These are phyloP conservation scores for Clytia hemisphaerica DNA, from an alignment of 30 jellyfish, hydroid and myxozoan species.

Conservation along the genomic window DNA sequence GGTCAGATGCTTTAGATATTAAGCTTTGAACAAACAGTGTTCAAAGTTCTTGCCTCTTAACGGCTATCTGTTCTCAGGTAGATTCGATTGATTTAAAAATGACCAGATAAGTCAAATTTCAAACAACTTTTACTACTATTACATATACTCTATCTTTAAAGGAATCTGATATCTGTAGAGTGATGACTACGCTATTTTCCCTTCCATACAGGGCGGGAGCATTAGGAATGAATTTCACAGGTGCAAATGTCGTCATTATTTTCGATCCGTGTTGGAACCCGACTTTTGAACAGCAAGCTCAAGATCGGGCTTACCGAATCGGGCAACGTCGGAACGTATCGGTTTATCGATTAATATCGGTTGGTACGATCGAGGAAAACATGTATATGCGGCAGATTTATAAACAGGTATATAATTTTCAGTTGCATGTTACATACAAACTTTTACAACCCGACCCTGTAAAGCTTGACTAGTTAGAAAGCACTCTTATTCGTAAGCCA, in stretches of 20 bases:
- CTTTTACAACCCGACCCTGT: too few relatives aligned
- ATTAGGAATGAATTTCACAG: slow-evolving; percentile 68
- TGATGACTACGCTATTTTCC: too few relatives aligned
- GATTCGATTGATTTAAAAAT: not conserved
- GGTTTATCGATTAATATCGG: slow-evolving; percentile 66
- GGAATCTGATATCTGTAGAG: not conserved
- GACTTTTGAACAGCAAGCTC: slow-evolving; percentile 68
- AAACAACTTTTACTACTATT: not conserved
- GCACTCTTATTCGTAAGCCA: too few relatives aligned
- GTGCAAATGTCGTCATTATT: slow-evolving; percentile 67
- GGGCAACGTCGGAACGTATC: slow-evolving; percentile 81
- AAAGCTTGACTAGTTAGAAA: too few relatives aligned
- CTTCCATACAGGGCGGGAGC: slow-evolving; percentile 62
- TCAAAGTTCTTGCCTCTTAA: too few relatives aligned
- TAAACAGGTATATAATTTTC: slow-evolving; percentile 41
- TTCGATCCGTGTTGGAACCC: slow-evolving; percentile 91
- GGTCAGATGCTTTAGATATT: too few relatives aligned
- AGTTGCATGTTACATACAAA: not conserved
- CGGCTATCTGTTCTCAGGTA: not conserved
- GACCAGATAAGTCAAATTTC: not conserved
- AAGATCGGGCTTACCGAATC: slow-evolving; percentile 82
- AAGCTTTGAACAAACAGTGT: too few relatives aligned
- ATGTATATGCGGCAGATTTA: slow-evolving; percentile 64
- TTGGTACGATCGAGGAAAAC: slow-evolving; percentile 73
- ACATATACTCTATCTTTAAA: not conserved